A percentile compares a stretch with the other conserved stretches of the same genome.
phyloP scores from a whole-genome alignment of 1,140 invertebrate genomes.

The Coboldia fuscipes region DNA sequence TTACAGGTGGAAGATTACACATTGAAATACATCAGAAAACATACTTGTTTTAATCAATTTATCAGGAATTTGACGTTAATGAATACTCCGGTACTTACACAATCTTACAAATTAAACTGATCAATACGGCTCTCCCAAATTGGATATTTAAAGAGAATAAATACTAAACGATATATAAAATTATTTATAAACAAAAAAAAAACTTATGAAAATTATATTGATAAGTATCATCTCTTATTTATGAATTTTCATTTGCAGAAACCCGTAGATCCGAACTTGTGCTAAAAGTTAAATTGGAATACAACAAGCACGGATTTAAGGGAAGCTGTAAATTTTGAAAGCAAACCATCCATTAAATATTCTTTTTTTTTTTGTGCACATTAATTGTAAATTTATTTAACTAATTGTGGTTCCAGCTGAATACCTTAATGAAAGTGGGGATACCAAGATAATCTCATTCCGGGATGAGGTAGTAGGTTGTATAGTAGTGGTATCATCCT shows the following conservation, averaged over 20 bases:
- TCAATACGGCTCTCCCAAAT: no score
- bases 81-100: no score
- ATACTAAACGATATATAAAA: no score
- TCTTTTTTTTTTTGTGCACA: not conserved
- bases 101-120: no score
- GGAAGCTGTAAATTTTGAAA: conserved; percentile 23
- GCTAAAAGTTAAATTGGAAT: conserved; percentile 20
- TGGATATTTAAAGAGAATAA: no score
- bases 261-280: conserved; percentile 25
- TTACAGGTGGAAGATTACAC: no score
- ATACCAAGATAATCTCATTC: conserved; percentile 1
- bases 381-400: not conserved
- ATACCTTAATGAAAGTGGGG: conserved; percentile 9
- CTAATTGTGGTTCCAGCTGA: conserved; percentile 8
- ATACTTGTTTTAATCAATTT: no score
- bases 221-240: conserved; percentile 7
- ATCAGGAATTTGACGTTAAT: no score
- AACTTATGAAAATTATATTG: no score
- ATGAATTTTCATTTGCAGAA: conserved; percentile 17
- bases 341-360: conserved; percentile 1
- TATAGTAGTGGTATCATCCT: conserved; percentile 18
- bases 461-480: conserved; percentile 24
- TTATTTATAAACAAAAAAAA: no score
- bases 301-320: conserved; percentile 22
- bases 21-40: no score